A percentile compares a stretch with the other conserved stretches of the same genome.
Conservation (phyloP, 2,797 vertebrate genomes). For the Syngnathus acus region DNA sequence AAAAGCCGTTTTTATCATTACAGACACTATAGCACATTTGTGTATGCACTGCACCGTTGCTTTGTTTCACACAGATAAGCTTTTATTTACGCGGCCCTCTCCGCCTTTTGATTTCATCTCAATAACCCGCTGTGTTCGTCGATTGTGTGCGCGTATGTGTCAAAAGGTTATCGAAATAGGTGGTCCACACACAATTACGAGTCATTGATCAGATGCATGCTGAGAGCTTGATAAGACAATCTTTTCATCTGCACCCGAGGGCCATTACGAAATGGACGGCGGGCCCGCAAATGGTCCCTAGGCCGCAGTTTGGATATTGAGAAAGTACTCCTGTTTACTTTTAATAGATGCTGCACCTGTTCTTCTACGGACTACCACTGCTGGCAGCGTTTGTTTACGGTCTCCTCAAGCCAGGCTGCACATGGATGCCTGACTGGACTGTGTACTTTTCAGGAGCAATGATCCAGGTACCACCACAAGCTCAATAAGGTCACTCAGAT, state of each 20-base stretch:
- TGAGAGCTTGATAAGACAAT: constrained; percentile 75
- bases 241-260: constrained; percentile 25
- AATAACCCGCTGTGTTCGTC: constrained; percentile 14
- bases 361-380: constrained; percentile 83
- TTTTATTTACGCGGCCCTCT: constrained; percentile 25
- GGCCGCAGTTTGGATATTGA: too few relatives aligned
- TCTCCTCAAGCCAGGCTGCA: constrained; percentile 78
- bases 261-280: too few relatives aligned
- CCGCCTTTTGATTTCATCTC: constrained; percentile 18
- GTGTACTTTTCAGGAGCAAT: constrained; percentile 79
- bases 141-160: constrained; percentile 23
- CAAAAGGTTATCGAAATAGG: constrained; percentile 76
- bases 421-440: constrained; percentile 84
- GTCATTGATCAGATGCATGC: constrained; percentile 70
- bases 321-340: background rate
- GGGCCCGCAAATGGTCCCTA: too few relatives aligned
- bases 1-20: constrained; percentile 56
- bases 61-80: constrained; percentile 44
- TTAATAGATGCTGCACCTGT: constrained; percentile 79
- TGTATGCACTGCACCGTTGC: constrained; percentile 28
- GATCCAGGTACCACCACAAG: constrained; percentile 71
- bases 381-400: constrained; percentile 72
- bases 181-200: constrained; percentile 61
- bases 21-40: constrained; percentile 41
- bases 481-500: background rate